These are phyloP conservation scores for Varanus komodoensis DNA, from an alignment of 2,113 vertebrate species.

Conservation along the genomic window DNA sequence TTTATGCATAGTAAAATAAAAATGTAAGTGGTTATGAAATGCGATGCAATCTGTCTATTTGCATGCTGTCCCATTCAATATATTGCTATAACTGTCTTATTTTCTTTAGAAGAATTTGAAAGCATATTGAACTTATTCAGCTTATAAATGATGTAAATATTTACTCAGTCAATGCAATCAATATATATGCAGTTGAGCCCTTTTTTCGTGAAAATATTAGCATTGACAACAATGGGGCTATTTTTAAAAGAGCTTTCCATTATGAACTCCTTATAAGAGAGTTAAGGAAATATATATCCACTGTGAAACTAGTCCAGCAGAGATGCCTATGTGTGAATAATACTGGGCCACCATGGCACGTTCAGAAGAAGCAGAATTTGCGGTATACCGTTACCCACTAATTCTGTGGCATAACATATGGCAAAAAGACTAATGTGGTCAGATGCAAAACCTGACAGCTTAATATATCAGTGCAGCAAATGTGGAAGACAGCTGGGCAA, in stretches of 20 bases:
- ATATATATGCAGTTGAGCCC: not conserved
- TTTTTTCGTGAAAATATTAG: not conserved
- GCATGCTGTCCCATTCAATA: not conserved
- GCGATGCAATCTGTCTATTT: not conserved
- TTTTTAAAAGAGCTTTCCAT: not conserved
- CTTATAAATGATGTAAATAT: not conserved
- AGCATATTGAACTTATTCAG: not conserved
- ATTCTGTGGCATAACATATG: conserved; percentile 28
- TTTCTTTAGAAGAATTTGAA: not conserved
- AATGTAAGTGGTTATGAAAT: not conserved
- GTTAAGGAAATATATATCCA: not conserved
- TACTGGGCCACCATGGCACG: not conserved
- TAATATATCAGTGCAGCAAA: conserved; percentile 26
- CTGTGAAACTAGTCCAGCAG: not conserved
- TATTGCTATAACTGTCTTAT: not conserved
- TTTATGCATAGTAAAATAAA: not conserved
- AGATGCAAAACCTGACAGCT: conserved; percentile 33
- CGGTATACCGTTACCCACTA: not conserved
- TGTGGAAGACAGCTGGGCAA: not conserved
- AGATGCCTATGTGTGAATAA: not conserved
- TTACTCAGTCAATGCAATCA: not conserved
- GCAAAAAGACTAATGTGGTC: conserved; percentile 34
- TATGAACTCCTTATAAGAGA: not conserved
- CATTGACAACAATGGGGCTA: not conserved
- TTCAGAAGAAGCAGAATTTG: not conserved